These are phyloP conservation scores for Sepioteuthis lessoniana DNA, from an alignment of 2,888 invertebrate genomes.

Conservation along the genomic window DNA sequence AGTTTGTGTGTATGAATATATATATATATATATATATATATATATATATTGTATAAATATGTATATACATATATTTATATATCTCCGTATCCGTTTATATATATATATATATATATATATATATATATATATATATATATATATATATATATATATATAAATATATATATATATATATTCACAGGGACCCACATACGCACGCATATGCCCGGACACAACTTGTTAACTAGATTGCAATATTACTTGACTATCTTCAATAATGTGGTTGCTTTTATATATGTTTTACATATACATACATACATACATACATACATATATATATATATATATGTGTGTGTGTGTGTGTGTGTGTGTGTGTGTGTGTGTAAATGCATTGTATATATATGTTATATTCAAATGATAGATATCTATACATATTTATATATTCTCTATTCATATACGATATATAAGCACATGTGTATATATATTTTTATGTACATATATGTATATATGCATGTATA, in stretches of 20 bases:
- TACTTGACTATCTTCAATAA: too few species aligned
- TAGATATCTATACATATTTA: too few species aligned
- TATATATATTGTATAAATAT: background rate
- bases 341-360: background rate
- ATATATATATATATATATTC: background rate
- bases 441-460: background rate
- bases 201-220: background rate
- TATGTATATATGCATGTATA: too few species aligned
- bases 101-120: conserved; percentile 35
- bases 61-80: background rate
- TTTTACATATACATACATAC: background rate
- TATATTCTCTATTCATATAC: too few species aligned
- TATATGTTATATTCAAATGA: too few species aligned
- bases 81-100: background rate
- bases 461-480: background rate
- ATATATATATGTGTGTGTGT: background rate
- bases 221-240: too few species aligned
- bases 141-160: background rate
- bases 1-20: background rate
- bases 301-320: background rate
- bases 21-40: conserved; percentile 34
- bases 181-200: too few species aligned
- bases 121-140: background rate
- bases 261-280: too few species aligned
- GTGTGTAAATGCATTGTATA: background rate